Evolutionary conservation across 2,888 invertebrate genomes (phyloP).

Genomic region (Apamea anceps): DNA sequence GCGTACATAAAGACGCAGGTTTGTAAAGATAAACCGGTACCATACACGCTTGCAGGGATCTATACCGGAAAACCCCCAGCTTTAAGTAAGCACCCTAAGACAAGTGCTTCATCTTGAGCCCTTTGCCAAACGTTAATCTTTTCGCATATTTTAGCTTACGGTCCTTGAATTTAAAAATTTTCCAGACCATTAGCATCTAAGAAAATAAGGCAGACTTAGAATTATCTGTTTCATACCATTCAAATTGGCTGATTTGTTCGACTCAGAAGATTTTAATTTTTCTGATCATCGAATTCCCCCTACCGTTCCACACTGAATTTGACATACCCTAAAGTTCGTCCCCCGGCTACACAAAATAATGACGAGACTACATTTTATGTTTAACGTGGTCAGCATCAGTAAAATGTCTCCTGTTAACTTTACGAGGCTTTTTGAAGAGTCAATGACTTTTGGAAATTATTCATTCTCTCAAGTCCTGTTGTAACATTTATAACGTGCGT

Average conservation of each 20-base stretch:
- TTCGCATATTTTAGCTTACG: not conserved
- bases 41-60: too few species aligned
- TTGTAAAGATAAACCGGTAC: too few species aligned
- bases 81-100: too few species aligned
- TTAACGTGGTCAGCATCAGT: conserved; percentile 1
- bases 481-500: not conserved
- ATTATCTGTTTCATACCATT: not conserved
- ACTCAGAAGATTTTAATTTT: not conserved
- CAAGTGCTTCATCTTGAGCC: not conserved
- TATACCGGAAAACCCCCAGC: too few species aligned
- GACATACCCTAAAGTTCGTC: not conserved
- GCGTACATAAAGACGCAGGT: too few species aligned
- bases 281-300: not conserved
- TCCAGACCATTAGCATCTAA: not conserved
- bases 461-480: not conserved
- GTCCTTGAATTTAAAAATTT: not conserved
- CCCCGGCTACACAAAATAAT: not conserved
- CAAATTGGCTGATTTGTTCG: not conserved
- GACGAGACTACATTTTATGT: not conserved
- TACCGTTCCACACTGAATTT: too few species aligned
- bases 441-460: not conserved
- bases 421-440: not conserved
- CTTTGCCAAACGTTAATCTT: not conserved
- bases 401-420: conserved; percentile 13
- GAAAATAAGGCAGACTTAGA: not conserved